A percentile compares a stretch with the other conserved stretches of the same genome.
Conservation (phyloP, 1,140 invertebrate species). For the Euglossa dilemma region DNA sequence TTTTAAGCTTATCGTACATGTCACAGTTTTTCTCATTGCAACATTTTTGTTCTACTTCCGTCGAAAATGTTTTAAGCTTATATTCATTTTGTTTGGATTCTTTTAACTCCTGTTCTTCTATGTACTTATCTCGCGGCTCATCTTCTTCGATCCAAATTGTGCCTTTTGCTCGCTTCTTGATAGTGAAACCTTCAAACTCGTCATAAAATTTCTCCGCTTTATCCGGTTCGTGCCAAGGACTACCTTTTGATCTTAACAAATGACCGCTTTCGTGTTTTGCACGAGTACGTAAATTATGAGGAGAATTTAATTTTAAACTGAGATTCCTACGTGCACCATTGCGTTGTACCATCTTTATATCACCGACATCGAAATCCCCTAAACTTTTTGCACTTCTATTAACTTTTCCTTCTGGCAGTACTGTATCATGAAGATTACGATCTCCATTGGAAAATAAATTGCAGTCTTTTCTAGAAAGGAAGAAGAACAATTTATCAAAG, state of each 20-base stretch:
- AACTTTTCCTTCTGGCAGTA: constrained; percentile 70
- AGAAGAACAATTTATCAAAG: not conserved
- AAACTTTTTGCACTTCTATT: constrained; percentile 73
- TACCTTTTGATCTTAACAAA: constrained; percentile 79
- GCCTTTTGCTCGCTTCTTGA: constrained; percentile 80
- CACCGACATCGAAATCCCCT: constrained; percentile 70
- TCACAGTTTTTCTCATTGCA: constrained; percentile 26
- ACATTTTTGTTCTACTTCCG: constrained; percentile 38
- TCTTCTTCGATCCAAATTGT: constrained; percentile 81
- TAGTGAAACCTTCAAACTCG: constrained; percentile 78
- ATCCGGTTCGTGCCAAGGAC: constrained; percentile 74
- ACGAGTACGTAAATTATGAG: constrained; percentile 79
- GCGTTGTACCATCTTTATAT: constrained; percentile 80
- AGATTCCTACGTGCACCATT: constrained; percentile 79
- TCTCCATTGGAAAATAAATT: constrained; percentile 75
- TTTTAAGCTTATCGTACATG: constrained; percentile 28
- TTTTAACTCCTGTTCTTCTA: constrained; percentile 55
- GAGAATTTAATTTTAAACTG: constrained; percentile 75
- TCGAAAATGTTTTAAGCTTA: constrained; percentile 50
- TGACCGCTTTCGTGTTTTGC: constrained; percentile 80
- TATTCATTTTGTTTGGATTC: constrained; percentile 57
- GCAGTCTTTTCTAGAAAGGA: constrained; percentile 74
- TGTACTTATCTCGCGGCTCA: constrained; percentile 69
- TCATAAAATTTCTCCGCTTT: constrained; percentile 78
- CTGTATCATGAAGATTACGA: constrained; percentile 71